Base-by-base conservation (phyloP, 1,140 invertebrate genomes). In the Leptinotarsa lineolata region DNA sequence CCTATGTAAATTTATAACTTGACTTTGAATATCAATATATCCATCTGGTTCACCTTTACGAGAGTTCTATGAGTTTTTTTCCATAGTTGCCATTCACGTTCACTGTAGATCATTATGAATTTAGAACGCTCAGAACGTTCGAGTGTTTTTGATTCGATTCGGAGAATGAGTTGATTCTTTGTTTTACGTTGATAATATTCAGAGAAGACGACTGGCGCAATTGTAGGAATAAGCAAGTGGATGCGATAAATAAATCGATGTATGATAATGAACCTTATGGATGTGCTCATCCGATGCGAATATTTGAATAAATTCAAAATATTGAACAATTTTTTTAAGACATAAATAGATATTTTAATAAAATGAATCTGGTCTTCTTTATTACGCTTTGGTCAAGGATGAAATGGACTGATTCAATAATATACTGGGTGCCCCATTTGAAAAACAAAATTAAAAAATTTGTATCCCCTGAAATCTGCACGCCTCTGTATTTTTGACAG, bases 21-120 rank as follows among this genome's bases (percentile, higher is more conserved):
- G 60, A 24, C 60, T 63, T 63, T 24, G 22, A 24, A 63, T 63
- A 22, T 24, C 20, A 63, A 18, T 63, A 21, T 8, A 18, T 63
- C 13, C 22, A 63, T 63, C 60, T 63, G 13, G 60, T 63, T 63
- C 60, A 63, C 60, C 60, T 63, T 63, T 63, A 24, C 4, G 22
- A 54, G 48, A 54, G 13, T 54, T 39, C 30, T 54, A 54, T 54
- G 48, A 15, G 4, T 54, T 54, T 54, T 54, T 18, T 16, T 54
- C 6, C 48, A 3, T 54, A 16, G 48, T 54, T 54, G 48, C 4
- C n/a, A 54, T 54, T 54, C 48, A 54, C 48, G 15, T 54, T 54
- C 48, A 54, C 48, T 54, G 15, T 15, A 16, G n/a, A n/a, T 54
- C 48, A 54, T 54, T 54, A 54, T 54, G 48, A 54, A 54, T 54